phyloP scores from a whole-genome alignment of 2,888 invertebrate species.

The Brenthis ino region DNA sequence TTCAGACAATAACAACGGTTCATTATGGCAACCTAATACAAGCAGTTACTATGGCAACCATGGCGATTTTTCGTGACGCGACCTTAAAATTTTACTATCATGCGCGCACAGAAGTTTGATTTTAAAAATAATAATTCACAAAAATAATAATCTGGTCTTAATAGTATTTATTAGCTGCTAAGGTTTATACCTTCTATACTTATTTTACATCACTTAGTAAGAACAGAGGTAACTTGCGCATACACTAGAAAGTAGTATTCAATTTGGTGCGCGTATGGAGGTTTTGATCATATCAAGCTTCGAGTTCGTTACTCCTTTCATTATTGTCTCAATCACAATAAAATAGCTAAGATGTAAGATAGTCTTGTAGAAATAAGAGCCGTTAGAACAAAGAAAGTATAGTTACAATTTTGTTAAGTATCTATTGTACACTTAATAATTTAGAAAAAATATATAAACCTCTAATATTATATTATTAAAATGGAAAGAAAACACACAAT shows the following conservation, averaged over 20 bases:
- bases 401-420: conserved; percentile 4
- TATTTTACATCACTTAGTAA: conserved; percentile 43
- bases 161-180: no score
- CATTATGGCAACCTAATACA: no score
- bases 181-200: no score
- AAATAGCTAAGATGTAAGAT: conserved; percentile 44
- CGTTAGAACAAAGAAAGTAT: conserved; percentile 14
- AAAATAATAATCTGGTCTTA: no score
- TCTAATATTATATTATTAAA: not conserved
- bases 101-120: no score
- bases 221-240: conserved; percentile 61
- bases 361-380: conserved; percentile 14
- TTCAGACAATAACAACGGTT: no score
- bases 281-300: conserved; percentile 70
- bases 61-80: no score
- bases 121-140: no score
- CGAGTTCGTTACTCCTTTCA: conserved; percentile 67
- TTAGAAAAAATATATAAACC: not conserved
- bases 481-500: conserved; percentile 40
- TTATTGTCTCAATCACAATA: conserved; percentile 71
- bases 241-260: conserved; percentile 70
- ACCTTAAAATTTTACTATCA: no score
- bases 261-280: conserved; percentile 65
- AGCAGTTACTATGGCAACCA: no score
- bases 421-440: not conserved